Conservation (phyloP, 92 coral and sea anemone genomes). For the Blastomussa wellsi region DNA sequence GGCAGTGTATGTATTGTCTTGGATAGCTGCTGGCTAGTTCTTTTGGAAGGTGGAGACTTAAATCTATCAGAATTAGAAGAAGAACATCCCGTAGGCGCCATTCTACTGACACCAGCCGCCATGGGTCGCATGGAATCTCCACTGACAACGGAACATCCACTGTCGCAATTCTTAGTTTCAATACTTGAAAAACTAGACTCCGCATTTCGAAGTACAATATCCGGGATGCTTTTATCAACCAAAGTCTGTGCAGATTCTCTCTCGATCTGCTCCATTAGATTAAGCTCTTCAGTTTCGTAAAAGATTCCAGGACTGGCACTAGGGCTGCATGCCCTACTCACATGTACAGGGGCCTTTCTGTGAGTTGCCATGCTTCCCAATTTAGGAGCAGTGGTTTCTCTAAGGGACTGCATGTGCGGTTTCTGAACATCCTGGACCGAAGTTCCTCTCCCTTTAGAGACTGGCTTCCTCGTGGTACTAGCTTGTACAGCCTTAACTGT, state of each 20-base stretch:
- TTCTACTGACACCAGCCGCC: neutral
- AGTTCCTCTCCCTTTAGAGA: no score
- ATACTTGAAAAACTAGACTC: neutral
- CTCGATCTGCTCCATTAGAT: constrained; percentile 1
- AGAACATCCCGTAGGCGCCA: neutral
- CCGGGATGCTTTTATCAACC: neutral
- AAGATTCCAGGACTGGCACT: neutral
- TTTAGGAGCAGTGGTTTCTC: neutral
- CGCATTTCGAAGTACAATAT: neutral
- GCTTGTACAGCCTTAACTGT: no score
- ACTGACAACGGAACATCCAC: constrained; percentile 9
- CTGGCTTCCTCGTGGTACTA: no score
- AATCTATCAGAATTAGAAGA: neutral
- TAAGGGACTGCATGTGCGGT: neutral
- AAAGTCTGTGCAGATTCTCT: neutral
- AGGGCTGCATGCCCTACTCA: neutral
- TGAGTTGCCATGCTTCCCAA: neutral
- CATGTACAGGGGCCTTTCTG: neutral
- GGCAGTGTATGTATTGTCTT: neutral
- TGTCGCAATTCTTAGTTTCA: neutral
- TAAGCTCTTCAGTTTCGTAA: constrained; percentile 10
- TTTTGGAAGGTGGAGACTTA: neutral
- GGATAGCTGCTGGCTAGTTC: neutral
- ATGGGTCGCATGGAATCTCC: constrained; percentile 27
- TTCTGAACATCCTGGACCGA: neutral